A percentile compares a stretch with the other conserved stretches of the same genome.
These are phyloP conservation scores for Hemicentrotus pulcherrimus DNA, from an alignment of 35 echinoderm and acorn worm species.

Conservation along the genomic window DNA sequence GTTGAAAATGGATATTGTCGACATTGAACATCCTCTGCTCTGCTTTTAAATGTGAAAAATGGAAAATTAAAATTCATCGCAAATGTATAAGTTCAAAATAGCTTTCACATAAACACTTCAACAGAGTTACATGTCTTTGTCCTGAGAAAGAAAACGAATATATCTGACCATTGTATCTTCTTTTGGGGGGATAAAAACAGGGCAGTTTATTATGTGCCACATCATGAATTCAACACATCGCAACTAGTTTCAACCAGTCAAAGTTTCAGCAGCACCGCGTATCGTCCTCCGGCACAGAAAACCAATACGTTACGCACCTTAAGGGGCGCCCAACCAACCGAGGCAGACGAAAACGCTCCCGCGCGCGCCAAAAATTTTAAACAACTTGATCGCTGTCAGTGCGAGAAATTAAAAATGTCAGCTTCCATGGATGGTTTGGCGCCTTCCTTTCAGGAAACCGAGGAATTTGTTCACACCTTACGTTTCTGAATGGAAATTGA, in stretches of 20 bases:
- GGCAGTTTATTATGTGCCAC: background rate
- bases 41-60: too few relatives aligned
- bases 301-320: background rate
- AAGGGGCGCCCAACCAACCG: background rate
- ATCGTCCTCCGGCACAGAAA: background rate
- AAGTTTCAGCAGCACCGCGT: background rate
- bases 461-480: slow-evolving; percentile 4
- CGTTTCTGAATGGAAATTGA: background rate
- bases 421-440: background rate
- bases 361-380: background rate
- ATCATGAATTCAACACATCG: background rate
- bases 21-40: too few relatives aligned
- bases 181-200: background rate
- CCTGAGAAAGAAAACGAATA: too few relatives aligned
- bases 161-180: too few relatives aligned
- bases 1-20: too few relatives aligned
- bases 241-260: background rate
- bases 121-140: too few relatives aligned
- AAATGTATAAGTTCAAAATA: too few relatives aligned
- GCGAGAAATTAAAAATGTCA: background rate
- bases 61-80: too few relatives aligned
- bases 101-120: too few relatives aligned
- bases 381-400: background rate
- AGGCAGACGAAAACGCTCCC: background rate
- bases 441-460: background rate